Evolutionary conservation across 2,888 invertebrate genomes (phyloP).

Genomic region (Myathropa florea): DNA sequence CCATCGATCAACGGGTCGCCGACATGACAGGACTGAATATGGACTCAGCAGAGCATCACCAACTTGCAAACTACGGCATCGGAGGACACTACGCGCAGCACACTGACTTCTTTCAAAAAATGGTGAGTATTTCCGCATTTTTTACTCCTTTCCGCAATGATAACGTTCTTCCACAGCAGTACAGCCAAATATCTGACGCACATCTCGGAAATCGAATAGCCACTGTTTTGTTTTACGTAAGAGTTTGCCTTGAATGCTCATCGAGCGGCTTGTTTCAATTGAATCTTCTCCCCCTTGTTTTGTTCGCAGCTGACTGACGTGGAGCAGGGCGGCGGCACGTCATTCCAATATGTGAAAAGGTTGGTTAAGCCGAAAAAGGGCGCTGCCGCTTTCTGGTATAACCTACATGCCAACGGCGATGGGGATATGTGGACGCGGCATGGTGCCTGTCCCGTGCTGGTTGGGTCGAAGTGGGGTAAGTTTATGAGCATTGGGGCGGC

Average conservation of each 20-base stretch:
- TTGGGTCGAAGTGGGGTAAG: constrained; percentile 97
- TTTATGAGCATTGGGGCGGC: not conserved
- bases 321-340: constrained; percentile 97
- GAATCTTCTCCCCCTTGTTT: not conserved
- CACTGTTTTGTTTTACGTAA: constrained; percentile 79
- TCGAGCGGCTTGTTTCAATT: not conserved
- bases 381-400: constrained; percentile 94
- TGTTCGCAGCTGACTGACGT: constrained; percentile 93
- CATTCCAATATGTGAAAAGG: constrained; percentile 93
- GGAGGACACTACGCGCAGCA: constrained; percentile 85
- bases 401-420: constrained; percentile 93
- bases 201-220: constrained; percentile 77
- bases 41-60: constrained; percentile 83
- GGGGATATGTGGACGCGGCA: constrained; percentile 94
- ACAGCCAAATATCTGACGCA: not conserved
- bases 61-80: constrained; percentile 80
- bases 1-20: constrained; percentile 82
- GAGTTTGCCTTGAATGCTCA: constrained; percentile 14
- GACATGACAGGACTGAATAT: constrained; percentile 83
- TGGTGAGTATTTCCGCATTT: constrained; percentile 65
- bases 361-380: constrained; percentile 83
- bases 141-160: not conserved
- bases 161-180: constrained; percentile 42
- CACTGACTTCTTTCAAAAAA: constrained; percentile 72
- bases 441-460: constrained; percentile 97